Evolutionary conservation across 2,113 vertebrate species (phyloP).

Genomic region (Centropristis striata): DNA sequence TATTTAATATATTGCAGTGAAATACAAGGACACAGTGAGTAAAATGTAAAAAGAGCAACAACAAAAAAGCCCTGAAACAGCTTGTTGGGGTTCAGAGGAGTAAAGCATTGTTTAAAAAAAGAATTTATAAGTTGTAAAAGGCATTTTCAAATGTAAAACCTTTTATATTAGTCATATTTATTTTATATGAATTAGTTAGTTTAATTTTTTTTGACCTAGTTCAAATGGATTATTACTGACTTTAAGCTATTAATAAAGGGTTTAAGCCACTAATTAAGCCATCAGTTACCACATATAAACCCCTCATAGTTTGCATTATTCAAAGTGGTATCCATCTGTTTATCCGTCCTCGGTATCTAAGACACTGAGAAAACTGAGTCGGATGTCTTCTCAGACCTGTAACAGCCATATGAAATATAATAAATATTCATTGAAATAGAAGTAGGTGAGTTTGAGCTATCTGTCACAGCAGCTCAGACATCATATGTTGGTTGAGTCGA

Average conservation of each 20-base stretch:
- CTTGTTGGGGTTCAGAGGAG: too few relatives aligned
- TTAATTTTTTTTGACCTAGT: background rate
- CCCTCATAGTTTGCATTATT: background rate
- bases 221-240: background rate
- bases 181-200: background rate
- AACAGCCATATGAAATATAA: conserved; percentile 22
- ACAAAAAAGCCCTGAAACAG: too few relatives aligned
- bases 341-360: background rate
- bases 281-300: background rate
- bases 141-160: background rate
- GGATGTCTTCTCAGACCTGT: background rate
- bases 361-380: conserved; percentile 17
- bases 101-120: too few relatives aligned
- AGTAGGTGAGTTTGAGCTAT: conserved; percentile 48
- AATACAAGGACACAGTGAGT: too few relatives aligned
- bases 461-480: conserved; percentile 46
- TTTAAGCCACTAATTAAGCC: background rate
- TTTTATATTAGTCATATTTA: background rate
- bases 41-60: too few relatives aligned
- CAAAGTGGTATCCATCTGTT: background rate
- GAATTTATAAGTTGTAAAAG: background rate
- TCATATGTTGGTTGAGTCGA: conserved; percentile 15
- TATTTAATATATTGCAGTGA: too few relatives aligned
- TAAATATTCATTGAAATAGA: conserved; percentile 41
- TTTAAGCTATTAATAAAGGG: background rate